These are phyloP conservation scores for Drosophila pseudotakahashii DNA, from an alignment of 2,888 invertebrate species.

Conservation along the genomic window DNA sequence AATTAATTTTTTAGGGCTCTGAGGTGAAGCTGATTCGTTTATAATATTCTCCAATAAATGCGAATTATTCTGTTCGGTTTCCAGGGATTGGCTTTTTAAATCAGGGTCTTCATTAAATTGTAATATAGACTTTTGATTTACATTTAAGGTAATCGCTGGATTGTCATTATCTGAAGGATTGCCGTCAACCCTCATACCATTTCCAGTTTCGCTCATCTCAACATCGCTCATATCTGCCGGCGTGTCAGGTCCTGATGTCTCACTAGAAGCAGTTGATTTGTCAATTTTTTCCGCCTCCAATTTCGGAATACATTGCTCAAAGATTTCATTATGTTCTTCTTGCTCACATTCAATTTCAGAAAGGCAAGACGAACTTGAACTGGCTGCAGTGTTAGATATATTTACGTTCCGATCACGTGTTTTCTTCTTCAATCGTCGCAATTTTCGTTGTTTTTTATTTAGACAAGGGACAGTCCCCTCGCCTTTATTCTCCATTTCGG, in stretches of 20 bases:
- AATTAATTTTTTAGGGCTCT: constrained; percentile 21
- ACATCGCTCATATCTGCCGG: constrained; percentile 88
- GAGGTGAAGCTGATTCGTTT: not conserved
- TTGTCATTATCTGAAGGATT: too few relatives aligned
- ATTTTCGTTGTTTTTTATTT: constrained; percentile 4
- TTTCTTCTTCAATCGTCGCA: constrained; percentile 57
- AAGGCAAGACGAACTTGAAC: constrained; percentile 84
- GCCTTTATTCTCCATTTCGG: not conserved
- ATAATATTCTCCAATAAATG: constrained; percentile 24
- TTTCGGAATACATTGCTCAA: not conserved
- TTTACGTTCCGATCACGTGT: constrained; percentile 21
- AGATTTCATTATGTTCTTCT: constrained; percentile 5
- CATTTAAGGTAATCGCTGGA: not conserved
- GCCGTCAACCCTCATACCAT: not conserved
- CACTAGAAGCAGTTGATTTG: constrained; percentile 90
- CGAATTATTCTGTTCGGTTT: not conserved
- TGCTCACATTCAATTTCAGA: constrained; percentile 84
- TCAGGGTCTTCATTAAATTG: not conserved
- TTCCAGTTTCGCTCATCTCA: constrained; percentile 28
- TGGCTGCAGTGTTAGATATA: constrained; percentile 30
- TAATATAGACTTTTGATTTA: not conserved
- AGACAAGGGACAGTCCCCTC: not conserved
- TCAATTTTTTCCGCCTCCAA: constrained; percentile 5
- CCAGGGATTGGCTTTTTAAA: not conserved
- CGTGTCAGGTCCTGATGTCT: constrained; percentile 95